Conservation (phyloP, 2,888 invertebrate genomes). For the Ferrisia virgata region DNA sequence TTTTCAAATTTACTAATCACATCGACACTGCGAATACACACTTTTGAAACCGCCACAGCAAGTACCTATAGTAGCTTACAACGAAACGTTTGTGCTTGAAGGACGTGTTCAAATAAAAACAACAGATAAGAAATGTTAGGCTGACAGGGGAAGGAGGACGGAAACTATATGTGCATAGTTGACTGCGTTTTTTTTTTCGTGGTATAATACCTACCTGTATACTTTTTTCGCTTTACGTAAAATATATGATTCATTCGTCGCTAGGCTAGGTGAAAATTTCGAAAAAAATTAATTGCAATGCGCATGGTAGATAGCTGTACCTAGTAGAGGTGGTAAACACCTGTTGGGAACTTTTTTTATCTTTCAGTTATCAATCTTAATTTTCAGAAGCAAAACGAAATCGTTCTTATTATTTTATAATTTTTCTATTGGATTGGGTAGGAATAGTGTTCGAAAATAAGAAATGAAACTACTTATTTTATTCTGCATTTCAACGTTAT, state of each 20-base stretch:
- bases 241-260: background rate
- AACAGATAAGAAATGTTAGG: conserved; percentile 6
- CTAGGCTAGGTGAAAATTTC: background rate
- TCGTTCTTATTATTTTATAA: background rate
- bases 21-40: background rate
- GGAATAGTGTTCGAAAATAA: too few relatives aligned
- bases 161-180: background rate
- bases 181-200: background rate
- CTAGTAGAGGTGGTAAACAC: background rate
- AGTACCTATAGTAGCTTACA: background rate
- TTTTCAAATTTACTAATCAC: background rate
- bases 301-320: background rate
- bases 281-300: background rate
- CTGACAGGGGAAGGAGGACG: background rate
- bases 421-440: too few relatives aligned
- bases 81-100: conserved; percentile 19
- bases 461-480: too few relatives aligned
- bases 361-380: background rate
- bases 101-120: conserved; percentile 24
- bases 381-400: background rate
- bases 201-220: background rate
- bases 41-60: conserved; percentile 11
- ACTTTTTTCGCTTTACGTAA: too few relatives aligned
- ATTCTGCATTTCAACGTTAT: too few relatives aligned
- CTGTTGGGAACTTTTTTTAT: background rate